Conservation (phyloP, 1,140 invertebrate species). For the Lepidurus couesii region DNA sequence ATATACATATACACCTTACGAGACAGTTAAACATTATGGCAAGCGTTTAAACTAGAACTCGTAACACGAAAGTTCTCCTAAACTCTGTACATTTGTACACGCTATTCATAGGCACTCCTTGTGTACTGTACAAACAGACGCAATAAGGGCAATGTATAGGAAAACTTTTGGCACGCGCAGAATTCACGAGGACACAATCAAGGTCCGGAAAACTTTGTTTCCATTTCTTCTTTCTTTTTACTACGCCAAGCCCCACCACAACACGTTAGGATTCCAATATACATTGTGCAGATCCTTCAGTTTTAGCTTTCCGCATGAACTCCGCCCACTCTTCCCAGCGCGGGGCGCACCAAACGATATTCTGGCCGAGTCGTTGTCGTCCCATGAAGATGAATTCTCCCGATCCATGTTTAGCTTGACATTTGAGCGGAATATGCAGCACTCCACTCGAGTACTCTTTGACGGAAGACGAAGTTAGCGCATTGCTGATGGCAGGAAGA, state of each 20-base stretch:
- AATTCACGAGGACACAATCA: constrained; percentile 10
- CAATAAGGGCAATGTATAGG: not conserved
- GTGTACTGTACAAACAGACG: not conserved
- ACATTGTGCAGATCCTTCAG: constrained; percentile 59
- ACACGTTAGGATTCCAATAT: constrained; percentile 46
- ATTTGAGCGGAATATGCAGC: constrained; percentile 55
- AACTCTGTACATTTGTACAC: not conserved
- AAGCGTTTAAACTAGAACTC: not conserved
- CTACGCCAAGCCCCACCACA: not conserved
- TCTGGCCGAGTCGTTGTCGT: constrained; percentile 59
- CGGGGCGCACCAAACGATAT: constrained; percentile 66
- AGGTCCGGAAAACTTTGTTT: not conserved
- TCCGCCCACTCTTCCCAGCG: constrained; percentile 60
- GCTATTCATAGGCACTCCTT: not conserved
- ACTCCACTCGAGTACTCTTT: constrained; percentile 25
- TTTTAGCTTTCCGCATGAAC: constrained; percentile 53
- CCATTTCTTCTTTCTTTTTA: not conserved
- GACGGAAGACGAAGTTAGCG: constrained; percentile 25
- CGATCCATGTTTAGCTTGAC: constrained; percentile 60
- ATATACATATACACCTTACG: not conserved
- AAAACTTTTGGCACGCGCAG: not conserved
- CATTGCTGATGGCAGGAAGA: constrained; percentile 41
- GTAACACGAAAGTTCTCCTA: not conserved
- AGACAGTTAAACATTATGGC: not conserved
- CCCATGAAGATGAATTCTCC: constrained; percentile 77